phyloP scores from a whole-genome alignment of 2,888 invertebrate species.

The Sipunculus nudus region DNA sequence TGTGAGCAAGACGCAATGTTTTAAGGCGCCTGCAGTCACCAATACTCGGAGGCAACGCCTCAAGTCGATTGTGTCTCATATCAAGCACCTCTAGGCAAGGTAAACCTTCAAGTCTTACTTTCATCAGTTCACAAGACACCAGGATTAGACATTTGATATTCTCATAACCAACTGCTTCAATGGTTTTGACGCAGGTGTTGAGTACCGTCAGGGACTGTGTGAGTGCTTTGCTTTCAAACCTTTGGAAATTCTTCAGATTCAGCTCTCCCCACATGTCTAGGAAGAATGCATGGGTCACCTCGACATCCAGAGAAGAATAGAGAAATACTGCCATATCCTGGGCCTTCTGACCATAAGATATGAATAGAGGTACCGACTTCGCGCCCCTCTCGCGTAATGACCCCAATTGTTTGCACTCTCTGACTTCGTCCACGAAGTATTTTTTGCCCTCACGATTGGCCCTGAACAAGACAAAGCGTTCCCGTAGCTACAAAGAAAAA shows the following conservation, averaged over 20 bases:
- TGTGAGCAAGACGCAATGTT: constrained; percentile 27
- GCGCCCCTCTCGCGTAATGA: constrained; percentile 11
- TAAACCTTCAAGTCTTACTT: constrained; percentile 22
- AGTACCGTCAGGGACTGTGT: constrained; percentile 30
- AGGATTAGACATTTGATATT: constrained; percentile 27
- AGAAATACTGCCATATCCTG: constrained; percentile 34
- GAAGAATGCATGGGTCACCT: constrained; percentile 30
- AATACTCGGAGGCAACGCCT: constrained; percentile 22
- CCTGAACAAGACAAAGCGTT: too few relatives aligned
- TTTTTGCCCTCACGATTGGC: too few relatives aligned
- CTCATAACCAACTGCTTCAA: constrained; percentile 26
- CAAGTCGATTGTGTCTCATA: constrained; percentile 31
- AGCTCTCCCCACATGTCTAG: constrained; percentile 24
- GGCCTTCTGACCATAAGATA: constrained; percentile 29
- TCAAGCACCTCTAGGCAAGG: constrained; percentile 28
- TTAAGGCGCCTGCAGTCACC: constrained; percentile 22
- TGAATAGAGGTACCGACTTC: constrained; percentile 20
- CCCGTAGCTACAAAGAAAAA: too few relatives aligned
- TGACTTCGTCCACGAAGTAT: neutral
- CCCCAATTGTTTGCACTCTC: neutral
- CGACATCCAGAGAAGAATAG: constrained; percentile 33
- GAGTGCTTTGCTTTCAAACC: constrained; percentile 20
- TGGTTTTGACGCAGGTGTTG: constrained; percentile 21
- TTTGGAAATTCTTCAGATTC: constrained; percentile 38
- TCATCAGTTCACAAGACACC: constrained; percentile 25